These are phyloP conservation scores for Mungos mungo DNA, from an alignment of 2,113 vertebrate genomes.

Conservation along the genomic window DNA sequence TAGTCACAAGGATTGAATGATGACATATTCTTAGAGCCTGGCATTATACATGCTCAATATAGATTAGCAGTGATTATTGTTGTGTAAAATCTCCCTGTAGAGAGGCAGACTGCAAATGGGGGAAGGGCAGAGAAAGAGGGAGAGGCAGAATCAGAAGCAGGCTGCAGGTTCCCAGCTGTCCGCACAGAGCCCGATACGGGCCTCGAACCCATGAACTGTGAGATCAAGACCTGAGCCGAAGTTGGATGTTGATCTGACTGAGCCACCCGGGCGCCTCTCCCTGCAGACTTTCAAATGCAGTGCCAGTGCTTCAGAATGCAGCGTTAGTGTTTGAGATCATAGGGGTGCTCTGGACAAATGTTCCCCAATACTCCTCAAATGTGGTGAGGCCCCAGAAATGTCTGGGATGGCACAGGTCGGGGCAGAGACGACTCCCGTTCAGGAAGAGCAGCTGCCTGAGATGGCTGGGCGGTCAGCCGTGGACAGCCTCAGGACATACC, in stretches of 20 bases:
- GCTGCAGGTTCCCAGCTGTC: too few relatives aligned
- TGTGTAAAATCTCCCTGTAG: neutral
- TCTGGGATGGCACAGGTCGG: neutral
- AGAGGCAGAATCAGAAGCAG: too few relatives aligned
- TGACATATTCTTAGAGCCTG: neutral
- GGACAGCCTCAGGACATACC: neutral
- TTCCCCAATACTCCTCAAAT: neutral
- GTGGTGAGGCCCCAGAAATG: neutral
- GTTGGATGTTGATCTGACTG: too few relatives aligned
- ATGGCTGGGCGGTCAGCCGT: too few relatives aligned
- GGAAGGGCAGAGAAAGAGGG: too few relatives aligned
- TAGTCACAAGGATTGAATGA: neutral
- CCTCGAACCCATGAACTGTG: too few relatives aligned
- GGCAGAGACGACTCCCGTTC: neutral
- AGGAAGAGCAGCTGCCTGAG: neutral
- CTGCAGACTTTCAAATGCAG: neutral
- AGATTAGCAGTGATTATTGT: neutral
- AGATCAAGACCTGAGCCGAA: too few relatives aligned
- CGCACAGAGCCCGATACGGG: too few relatives aligned
- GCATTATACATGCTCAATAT: neutral
- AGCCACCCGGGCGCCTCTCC: neutral
- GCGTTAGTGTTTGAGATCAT: neutral
- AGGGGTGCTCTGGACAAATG: neutral
- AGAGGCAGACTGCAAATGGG: too few relatives aligned
- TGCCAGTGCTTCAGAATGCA: neutral